phyloP scores from a whole-genome alignment of 2,113 vertebrate genomes.

The Meles meles region DNA sequence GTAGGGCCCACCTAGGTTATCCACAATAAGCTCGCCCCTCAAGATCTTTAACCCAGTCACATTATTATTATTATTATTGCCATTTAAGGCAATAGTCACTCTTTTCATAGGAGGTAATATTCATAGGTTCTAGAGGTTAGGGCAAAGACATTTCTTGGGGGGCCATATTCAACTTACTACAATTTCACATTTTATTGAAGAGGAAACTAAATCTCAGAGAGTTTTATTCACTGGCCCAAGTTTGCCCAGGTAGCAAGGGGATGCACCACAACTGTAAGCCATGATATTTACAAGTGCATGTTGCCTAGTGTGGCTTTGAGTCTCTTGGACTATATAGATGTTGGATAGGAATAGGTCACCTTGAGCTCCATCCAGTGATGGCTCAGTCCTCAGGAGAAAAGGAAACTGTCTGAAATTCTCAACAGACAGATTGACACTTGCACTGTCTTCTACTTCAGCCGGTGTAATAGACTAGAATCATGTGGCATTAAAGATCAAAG shows the following conservation, averaged over 20 bases:
- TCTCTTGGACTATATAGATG: not conserved
- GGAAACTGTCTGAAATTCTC: not conserved
- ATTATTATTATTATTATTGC: not conserved
- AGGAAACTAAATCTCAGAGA: not conserved
- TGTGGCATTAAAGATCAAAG: not conserved
- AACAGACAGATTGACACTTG: not conserved
- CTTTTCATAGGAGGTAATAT: not conserved
- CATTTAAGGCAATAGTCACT: not conserved
- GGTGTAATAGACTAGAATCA: not conserved
- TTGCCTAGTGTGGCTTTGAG: not conserved
- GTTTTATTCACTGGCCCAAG: not conserved
- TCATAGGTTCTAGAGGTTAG: not conserved
- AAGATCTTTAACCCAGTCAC: not conserved
- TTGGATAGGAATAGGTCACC: not conserved
- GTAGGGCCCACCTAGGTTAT: not conserved
- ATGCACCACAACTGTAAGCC: not conserved
- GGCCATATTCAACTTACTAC: not conserved
- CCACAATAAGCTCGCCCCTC: not conserved
- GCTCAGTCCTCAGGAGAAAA: not conserved
- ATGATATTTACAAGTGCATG: not conserved
- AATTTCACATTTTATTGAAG: not conserved
- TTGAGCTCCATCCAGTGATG: not conserved
- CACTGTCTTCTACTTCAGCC: not conserved
- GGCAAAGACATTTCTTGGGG: not conserved
- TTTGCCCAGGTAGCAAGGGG: not conserved